phyloP scores from a whole-genome alignment of 2,888 invertebrate genomes.

The Drosophila leonis region DNA sequence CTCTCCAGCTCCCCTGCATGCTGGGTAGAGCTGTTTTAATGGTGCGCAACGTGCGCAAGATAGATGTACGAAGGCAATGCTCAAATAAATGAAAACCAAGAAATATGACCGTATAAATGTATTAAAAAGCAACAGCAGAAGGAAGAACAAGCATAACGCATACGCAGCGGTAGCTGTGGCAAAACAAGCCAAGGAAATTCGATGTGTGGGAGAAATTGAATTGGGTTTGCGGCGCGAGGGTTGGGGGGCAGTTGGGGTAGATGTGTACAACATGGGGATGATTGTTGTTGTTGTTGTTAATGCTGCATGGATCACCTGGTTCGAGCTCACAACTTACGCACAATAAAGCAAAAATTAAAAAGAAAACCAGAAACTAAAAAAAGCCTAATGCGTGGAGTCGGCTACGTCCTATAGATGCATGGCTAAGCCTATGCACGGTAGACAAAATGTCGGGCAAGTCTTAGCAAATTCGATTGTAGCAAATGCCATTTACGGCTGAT shows the following conservation, averaged over 20 bases:
- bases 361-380: constrained; percentile 57
- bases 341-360: constrained; percentile 82
- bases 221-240: background rate
- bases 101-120: constrained; percentile 67
- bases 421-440: background rate
- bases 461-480: constrained; percentile 39
- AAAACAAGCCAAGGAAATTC: constrained; percentile 22
- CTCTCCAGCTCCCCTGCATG: background rate
- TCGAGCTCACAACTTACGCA: constrained; percentile 68
- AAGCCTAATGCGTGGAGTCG: background rate
- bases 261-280: constrained; percentile 19
- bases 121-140: constrained; percentile 45
- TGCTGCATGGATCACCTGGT: constrained; percentile 18
- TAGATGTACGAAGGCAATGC: constrained; percentile 45
- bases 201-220: constrained; percentile 16
- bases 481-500: constrained; percentile 52
- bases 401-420: background rate
- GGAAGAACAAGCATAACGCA: constrained; percentile 21
- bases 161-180: constrained; percentile 23
- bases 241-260: background rate
- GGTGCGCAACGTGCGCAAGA: constrained; percentile 44
- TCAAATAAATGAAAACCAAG: constrained; percentile 60
- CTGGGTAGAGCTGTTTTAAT: constrained; percentile 35
- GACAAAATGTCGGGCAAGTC: constrained; percentile 17
- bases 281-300: constrained; percentile 12